Percentiles rank a stretch among this genome's conserved stretches.
Conservation (phyloP, 2,888 invertebrate species). For the Argyresthia albistria region DNA sequence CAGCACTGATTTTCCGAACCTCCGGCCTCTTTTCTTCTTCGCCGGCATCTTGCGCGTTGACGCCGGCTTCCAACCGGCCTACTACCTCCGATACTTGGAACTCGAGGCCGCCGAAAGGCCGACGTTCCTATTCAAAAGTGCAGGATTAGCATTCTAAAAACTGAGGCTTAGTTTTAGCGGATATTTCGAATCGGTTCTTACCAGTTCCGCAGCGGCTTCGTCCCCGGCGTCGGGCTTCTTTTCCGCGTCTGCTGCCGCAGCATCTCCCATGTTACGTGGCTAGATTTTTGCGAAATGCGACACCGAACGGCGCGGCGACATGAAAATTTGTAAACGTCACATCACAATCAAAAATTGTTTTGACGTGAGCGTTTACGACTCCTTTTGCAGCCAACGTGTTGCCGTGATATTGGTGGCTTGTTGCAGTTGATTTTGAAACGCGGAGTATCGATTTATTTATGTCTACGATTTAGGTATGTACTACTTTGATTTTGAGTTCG, state of each 20-base stretch:
- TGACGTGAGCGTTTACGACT: slow-evolving; percentile 27
- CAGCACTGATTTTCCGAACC: slow-evolving; percentile 61
- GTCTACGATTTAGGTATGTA: not conserved
- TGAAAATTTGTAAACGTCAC: slow-evolving; percentile 67
- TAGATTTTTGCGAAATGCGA: slow-evolving; percentile 36
- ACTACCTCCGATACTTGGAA: slow-evolving; percentile 83
- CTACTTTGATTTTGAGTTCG: too few relatives aligned
- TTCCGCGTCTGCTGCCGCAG: slow-evolving; percentile 46
- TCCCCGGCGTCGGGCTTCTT: slow-evolving; percentile 35
- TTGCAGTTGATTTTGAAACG: not conserved
- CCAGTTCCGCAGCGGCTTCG: slow-evolving; percentile 37
- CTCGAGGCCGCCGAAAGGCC: slow-evolving; percentile 76
- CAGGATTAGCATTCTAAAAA: slow-evolving; percentile 15
- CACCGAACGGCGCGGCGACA: slow-evolving; percentile 20
- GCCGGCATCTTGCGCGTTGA: slow-evolving; percentile 50
- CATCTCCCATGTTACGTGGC: slow-evolving; percentile 67
- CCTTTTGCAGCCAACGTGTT: too few relatives aligned
- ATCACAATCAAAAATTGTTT: slow-evolving; percentile 53
- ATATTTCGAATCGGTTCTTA: slow-evolving; percentile 19
- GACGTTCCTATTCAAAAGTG: slow-evolving; percentile 66
- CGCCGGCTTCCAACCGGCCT: slow-evolving; percentile 78
- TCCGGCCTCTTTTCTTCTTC: slow-evolving; percentile 52
- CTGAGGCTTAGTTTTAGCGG: not conserved
- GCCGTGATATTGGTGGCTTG: too few relatives aligned
- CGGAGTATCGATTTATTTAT: not conserved